Base-by-base conservation (phyloP, 2,888 invertebrate species). In the Diarsia brunnea region DNA sequence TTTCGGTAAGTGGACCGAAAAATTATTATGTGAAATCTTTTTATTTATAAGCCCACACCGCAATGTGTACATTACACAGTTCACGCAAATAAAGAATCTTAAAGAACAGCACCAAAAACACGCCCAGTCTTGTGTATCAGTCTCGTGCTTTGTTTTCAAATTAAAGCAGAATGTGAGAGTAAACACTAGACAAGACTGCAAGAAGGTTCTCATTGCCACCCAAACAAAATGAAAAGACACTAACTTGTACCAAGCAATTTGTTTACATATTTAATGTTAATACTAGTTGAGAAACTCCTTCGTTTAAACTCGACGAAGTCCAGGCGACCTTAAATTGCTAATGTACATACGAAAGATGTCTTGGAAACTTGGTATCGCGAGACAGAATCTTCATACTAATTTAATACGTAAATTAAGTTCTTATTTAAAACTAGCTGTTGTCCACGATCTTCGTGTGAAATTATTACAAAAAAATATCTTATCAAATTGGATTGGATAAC, bases 301-400 rank as follows among this genome's bases (percentile, higher is more conserved):
- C 51, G 73, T 73, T 64, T 58, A 78, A 68, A 78, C 61, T 73
- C 75, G n/a, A 67, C 63, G 65, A 67, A 78, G 69, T 82, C 69
- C 78, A 70, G 51, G 75, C 75, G 66, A 86, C 73, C 75, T 77
- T 87, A 75, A 78, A 73, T 82, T 78, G 70, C 70, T 80, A 87
- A 86, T 85, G 83, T 83, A 75, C 38, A 38, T 38, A 8, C 69
- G 68, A 87, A 79, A 77, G 82, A 78, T 82, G 80, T 86, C 67
- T 69, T 55, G 78, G 61, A 73, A 84, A 86, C 60, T 80, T 86
- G 21, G 73, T 86, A 72, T 84, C 74, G 75, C 67, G 60, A 75
- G 61, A 83, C 84, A 45, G 64, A 75, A 86, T 84, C 84, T 86
- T 86, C 78, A 82, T 85, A 83, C 84, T 83, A 80, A 86, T 79